Percentiles rank a stretch among this genome's conserved stretches.
These are phyloP conservation scores for Drosophila pseudotalamancana DNA, from an alignment of 2,888 invertebrate genomes.

Conservation along the genomic window DNA sequence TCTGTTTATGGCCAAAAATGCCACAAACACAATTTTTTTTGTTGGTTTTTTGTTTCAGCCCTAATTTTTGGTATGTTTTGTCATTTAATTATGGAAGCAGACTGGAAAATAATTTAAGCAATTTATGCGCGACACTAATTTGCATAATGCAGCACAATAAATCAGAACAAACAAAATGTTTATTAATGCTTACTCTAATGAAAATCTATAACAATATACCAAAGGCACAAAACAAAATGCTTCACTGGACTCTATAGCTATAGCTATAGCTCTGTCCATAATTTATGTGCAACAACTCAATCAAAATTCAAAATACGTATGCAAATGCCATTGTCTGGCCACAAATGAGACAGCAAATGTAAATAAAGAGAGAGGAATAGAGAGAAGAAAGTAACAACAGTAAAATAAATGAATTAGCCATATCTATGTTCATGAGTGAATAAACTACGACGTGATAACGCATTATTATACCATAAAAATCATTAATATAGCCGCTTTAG, in stretches of 20 bases:
- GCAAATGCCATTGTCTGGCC: slow-evolving; percentile 29
- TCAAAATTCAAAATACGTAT: slow-evolving; percentile 68
- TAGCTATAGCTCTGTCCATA: slow-evolving; percentile 27
- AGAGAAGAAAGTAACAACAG: slow-evolving; percentile 1
- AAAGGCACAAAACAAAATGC: slow-evolving; percentile 20
- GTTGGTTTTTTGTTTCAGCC: slow-evolving; percentile 15
- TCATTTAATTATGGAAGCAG: slow-evolving; percentile 68
- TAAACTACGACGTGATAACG: slow-evolving; percentile 75
- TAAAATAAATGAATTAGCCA: slow-evolving; percentile 67
- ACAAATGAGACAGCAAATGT: slow-evolving; percentile 4
- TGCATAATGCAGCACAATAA: slow-evolving; percentile 72
- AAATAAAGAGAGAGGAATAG: not conserved
- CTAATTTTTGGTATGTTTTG: slow-evolving; percentile 35
- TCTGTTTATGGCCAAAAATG: slow-evolving; percentile 34
- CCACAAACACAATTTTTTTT: slow-evolving; percentile 1
- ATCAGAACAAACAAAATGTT: slow-evolving; percentile 67
- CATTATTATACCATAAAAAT: slow-evolving; percentile 75
- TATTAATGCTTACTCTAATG: slow-evolving; percentile 49
- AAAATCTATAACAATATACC: slow-evolving; percentile 36
- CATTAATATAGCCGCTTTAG: slow-evolving; percentile 67
- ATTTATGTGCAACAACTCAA: slow-evolving; percentile 71
- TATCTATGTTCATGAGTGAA: slow-evolving; percentile 42
- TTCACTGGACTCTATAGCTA: slow-evolving; percentile 17
- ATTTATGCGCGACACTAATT: slow-evolving; percentile 66
- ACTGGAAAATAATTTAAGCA: slow-evolving; percentile 61